phyloP scores from a whole-genome alignment of 2,113 vertebrate species.

The Rousettus leschenaultii region DNA sequence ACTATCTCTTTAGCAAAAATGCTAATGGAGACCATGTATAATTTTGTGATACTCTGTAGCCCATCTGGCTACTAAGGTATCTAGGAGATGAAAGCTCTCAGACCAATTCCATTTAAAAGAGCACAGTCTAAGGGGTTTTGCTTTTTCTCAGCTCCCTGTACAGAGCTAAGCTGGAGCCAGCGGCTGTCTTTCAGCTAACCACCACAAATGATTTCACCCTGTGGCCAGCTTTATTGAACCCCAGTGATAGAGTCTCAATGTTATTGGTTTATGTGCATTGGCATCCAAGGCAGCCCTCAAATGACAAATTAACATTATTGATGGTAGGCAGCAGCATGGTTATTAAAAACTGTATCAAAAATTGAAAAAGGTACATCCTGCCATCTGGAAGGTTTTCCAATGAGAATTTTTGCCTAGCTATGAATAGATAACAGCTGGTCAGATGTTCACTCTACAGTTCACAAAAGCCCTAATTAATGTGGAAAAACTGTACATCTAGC shows the following conservation, averaged over 20 bases:
- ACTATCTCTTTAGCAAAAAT: background rate
- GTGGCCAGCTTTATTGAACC: background rate
- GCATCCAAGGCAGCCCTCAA: background rate
- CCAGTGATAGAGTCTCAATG: background rate
- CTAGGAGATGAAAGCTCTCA: background rate
- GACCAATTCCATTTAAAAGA: background rate
- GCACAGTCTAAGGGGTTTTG: background rate
- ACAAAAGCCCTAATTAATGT: background rate
- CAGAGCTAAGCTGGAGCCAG: background rate
- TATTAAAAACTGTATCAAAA: background rate
- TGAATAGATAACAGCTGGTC: background rate
- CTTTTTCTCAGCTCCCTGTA: background rate
- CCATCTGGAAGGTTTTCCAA: background rate
- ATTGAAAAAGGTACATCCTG: background rate
- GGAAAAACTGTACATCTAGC: background rate
- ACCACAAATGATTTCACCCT: background rate
- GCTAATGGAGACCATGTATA: background rate
- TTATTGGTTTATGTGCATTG: background rate
- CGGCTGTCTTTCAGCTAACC: background rate
- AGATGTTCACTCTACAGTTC: background rate
- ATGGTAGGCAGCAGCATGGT: background rate
- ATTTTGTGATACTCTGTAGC: background rate
- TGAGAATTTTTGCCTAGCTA: background rate
- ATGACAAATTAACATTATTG: background rate
- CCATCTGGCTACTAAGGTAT: background rate